Percentiles rank a stretch among this genome's conserved stretches.
phyloP scores from a whole-genome alignment of 2,113 vertebrate genomes.

The Tragelaphus strepsiceros region DNA sequence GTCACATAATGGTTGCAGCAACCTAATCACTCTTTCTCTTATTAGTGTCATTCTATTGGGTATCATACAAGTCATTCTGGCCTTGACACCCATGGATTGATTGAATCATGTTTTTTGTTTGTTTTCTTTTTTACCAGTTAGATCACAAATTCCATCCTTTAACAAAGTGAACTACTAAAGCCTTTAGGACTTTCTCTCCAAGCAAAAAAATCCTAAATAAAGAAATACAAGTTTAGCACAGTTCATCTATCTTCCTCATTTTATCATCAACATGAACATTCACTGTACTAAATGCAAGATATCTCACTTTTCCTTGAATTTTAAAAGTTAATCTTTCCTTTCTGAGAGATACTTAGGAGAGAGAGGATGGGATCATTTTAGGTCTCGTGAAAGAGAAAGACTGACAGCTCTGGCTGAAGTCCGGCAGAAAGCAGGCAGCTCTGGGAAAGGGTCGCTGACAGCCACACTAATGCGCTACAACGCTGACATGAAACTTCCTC shows the following conservation, averaged over 20 bases:
- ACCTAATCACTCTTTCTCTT: not conserved
- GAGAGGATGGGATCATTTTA: conserved; percentile 34
- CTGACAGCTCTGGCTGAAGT: conserved; percentile 44
- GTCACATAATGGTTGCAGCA: not conserved
- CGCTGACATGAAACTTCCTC: conserved; percentile 51
- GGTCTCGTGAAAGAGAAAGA: conserved; percentile 41
- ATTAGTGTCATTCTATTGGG: not conserved
- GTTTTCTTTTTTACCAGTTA: not conserved
- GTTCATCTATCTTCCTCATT: not conserved
- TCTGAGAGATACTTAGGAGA: not conserved
- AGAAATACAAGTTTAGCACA: not conserved
- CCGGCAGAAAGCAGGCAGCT: conserved; percentile 44
- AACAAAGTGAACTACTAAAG: not conserved
- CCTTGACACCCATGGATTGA: not conserved
- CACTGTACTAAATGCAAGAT: conserved; percentile 28
- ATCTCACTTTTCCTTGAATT: conserved; percentile 48
- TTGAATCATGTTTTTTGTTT: not conserved
- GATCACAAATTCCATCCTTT: not conserved
- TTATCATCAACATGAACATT: not conserved
- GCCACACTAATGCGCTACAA: not conserved
- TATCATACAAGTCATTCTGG: not conserved
- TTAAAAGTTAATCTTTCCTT: conserved; percentile 47
- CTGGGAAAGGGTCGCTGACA: conserved; percentile 57
- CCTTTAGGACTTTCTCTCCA: not conserved
- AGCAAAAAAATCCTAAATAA: not conserved